Percentiles rank a stretch among this genome's conserved stretches.
phyloP scores from a whole-genome alignment of 2,797 vertebrate genomes.

The Artibeus lituratus region DNA sequence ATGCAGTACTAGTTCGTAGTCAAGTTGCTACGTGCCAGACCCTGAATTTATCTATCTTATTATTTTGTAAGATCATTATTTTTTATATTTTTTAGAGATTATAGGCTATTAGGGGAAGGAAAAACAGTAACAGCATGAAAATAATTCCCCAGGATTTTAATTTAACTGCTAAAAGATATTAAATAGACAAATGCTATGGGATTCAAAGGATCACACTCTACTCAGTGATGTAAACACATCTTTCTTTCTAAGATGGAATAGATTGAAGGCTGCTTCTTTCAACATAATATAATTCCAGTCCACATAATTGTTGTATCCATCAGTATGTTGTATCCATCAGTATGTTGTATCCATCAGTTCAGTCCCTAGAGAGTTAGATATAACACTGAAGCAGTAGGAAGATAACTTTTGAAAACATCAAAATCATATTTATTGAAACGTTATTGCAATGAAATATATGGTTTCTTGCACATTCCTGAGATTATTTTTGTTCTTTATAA shows the following conservation, averaged over 20 bases:
- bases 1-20: no score
- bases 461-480: not conserved
- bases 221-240: not conserved
- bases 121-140: not conserved
- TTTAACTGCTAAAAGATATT: not conserved
- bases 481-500: not conserved
- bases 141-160: not conserved
- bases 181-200: not conserved
- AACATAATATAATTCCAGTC: not conserved
- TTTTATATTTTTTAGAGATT: not conserved
- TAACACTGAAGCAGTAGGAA: not conserved
- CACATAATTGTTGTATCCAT: not conserved
- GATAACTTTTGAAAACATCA: not conserved
- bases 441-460: not conserved
- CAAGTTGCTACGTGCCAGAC: not conserved
- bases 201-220: not conserved
- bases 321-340: no score
- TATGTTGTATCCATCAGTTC: not conserved
- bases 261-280: not conserved
- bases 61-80: not conserved
- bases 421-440: not conserved
- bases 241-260: not conserved
- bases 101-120: not conserved
- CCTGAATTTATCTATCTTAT: not conserved
- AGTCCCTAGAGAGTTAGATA: not conserved